A percentile compares a stretch with the other conserved stretches of the same genome.
Evolutionary conservation across 2,888 invertebrate genomes (phyloP).

Genomic region (Rugalucina vietnamica): DNA sequence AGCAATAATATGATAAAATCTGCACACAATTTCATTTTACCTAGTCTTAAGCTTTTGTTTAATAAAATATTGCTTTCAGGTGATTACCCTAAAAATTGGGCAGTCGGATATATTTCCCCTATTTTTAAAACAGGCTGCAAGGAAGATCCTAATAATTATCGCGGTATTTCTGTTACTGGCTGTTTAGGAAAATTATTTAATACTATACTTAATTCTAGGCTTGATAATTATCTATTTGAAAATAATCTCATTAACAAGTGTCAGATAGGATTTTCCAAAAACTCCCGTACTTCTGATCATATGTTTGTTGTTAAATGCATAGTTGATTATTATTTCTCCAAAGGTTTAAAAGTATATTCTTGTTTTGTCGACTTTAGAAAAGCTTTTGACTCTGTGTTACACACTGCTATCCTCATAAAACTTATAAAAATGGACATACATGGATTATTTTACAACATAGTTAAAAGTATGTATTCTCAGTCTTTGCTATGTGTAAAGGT

Average conservation of each 20-base stretch:
- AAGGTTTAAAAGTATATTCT: neutral
- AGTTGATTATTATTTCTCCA: neutral
- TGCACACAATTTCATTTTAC: neutral
- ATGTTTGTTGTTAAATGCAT: conserved; percentile 1
- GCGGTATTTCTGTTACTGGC: neutral
- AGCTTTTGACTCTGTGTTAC: conserved; percentile 23
- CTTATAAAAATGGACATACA: neutral
- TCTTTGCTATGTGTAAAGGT: neutral
- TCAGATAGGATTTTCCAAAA: neutral
- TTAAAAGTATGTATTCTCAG: neutral
- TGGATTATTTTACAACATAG: neutral
- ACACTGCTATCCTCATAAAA: conserved; percentile 10
- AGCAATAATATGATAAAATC: neutral
- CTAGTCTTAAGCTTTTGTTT: neutral
- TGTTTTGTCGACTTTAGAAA: conserved; percentile 9
- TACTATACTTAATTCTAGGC: neutral
- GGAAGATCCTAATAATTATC: neutral
- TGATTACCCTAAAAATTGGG: neutral
- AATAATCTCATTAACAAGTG: neutral
- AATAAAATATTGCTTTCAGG: conserved; percentile 1
- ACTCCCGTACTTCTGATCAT: neutral
- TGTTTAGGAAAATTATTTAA: conserved; percentile 1
- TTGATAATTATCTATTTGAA: neutral
- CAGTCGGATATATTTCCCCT: neutral
- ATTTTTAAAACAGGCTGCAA: neutral